Evolutionary conservation across 2,888 invertebrate genomes (phyloP), one percentile per base, ranked within the genome.

Genomic region (Orthosia gracilis): DNA sequence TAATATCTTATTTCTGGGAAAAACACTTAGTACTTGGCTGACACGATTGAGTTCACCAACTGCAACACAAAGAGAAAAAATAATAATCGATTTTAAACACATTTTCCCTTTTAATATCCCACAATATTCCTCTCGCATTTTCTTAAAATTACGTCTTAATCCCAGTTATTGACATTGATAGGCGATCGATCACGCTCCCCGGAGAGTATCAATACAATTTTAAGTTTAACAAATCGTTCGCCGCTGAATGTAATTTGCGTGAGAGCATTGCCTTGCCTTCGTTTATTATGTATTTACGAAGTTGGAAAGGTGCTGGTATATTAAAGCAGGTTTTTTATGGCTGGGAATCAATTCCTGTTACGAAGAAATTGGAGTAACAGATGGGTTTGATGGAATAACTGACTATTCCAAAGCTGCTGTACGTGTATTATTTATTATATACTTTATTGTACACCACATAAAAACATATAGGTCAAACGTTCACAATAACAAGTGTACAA

Each of bases 211-310:
- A 78, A 86, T 85, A 86, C 91, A 89, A 91, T 92, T 90, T 91
- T 88, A 88, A 87, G 85, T 89, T 87, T 92, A 93, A 93, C 93
- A 93, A 94, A 94, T 93, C 93, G 93, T 94, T 93, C 83, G 76
- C 76, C 78, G 85, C 75, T 79, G 88, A 92, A 93, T 92, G 91
- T 92, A 94, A 94, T 94, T 94, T 94, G 86, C 85, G 83, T 92
- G 89, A 94, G 89, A 94, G 94, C 93, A 81, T 89, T 86, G 81
- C 68, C 82, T 85, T 80, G 78, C 83, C 76, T 83, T 75, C 84
- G 80, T 78, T 84, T 76, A 87, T 87, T 79, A 82, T 82, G 80
- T 83, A 86, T 84, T 82, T 78, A 76, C 63, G 63, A 59, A 80
- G 62, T 55, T 66, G 58, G 64, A 61, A 73, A 73, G 69, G 59